Base-by-base conservation (phyloP, 2,113 vertebrate species). In the Serinus canaria region DNA sequence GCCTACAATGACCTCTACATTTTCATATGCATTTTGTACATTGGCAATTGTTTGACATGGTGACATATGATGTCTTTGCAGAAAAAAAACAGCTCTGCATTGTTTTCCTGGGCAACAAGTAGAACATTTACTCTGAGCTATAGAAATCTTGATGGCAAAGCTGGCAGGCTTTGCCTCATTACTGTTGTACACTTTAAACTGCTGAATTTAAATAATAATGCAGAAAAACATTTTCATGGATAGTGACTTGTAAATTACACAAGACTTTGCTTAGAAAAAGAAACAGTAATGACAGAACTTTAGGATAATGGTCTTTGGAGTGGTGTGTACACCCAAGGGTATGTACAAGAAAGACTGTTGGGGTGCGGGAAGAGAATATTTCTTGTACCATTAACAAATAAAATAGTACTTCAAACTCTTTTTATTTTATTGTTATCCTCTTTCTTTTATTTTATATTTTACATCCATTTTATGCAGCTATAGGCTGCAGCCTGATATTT, bases 291-390 rank as follows among this genome's bases (percentile, higher is more conserved):
- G 23, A 16, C 56, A 81, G 56, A 55, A 89, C 6, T 81, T 88
- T 44, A 41, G 24, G n/a, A 67, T 12, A 37, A 7, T 14, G 4
- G 5, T 41, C 52, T 53, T 74, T 28, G 22, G 46, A 79, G 15
- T 22, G 11, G 19, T 53, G 7, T 63, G 13, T 4, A 2, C 15
- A n/a, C 10, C 14, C 4, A n/a, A 20, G 4, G 4, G 6, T 23
- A 55, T 37, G 28, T 18, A 76, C 5, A 72, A 53, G 39, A 60
- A 31, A 75, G 27, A 39, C 17, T 68, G 10, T 8, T 55, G 30
- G 35, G 18, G 3, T 39, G 16, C 18, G 14, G 4, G 30, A 74
- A 53, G 17, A 43, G 37, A 70, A n/a, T 30, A 27, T 12, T 35
- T 72, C 56, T 92, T 20, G 9, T 73, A 18, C 14, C 9, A 39